These are phyloP conservation scores for Globicephala melas DNA, from an alignment of 2,113 vertebrate genomes.

Conservation along the genomic window DNA sequence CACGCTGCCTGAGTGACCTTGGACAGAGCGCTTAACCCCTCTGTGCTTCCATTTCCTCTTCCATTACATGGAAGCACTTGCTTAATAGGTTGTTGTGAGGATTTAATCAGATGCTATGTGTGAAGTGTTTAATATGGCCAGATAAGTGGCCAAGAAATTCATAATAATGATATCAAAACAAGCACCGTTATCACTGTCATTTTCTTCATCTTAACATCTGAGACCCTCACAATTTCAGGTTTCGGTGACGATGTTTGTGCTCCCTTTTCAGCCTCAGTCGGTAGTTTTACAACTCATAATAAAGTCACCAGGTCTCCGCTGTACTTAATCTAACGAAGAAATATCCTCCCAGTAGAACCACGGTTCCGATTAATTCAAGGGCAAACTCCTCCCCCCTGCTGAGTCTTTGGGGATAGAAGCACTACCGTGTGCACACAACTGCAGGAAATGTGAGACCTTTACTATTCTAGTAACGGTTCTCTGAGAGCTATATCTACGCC, in stretches of 20 bases:
- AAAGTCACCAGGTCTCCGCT: neutral
- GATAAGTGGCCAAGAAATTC: neutral
- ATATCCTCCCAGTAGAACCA: neutral
- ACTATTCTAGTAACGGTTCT: neutral
- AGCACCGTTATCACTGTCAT: neutral
- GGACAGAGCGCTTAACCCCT: neutral
- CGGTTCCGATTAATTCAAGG: neutral
- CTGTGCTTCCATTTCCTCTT: neutral
- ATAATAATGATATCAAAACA: neutral
- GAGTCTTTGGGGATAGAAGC: neutral
- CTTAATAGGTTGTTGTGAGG: neutral
- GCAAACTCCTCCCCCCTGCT: neutral
- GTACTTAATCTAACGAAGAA: neutral
- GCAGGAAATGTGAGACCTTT: neutral
- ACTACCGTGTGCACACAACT: rapidly evolving
- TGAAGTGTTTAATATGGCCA: neutral
- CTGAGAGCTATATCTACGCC: rapidly evolving
- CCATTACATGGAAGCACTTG: neutral
- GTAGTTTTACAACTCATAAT: neutral
- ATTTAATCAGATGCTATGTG: neutral
- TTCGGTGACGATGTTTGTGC: neutral
- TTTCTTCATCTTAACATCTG: neutral
- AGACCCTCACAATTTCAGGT: neutral
- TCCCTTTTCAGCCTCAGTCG: neutral
- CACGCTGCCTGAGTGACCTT: neutral